Base-by-base conservation (phyloP, 2,113 vertebrate species). In the Anguilla japonica region DNA sequence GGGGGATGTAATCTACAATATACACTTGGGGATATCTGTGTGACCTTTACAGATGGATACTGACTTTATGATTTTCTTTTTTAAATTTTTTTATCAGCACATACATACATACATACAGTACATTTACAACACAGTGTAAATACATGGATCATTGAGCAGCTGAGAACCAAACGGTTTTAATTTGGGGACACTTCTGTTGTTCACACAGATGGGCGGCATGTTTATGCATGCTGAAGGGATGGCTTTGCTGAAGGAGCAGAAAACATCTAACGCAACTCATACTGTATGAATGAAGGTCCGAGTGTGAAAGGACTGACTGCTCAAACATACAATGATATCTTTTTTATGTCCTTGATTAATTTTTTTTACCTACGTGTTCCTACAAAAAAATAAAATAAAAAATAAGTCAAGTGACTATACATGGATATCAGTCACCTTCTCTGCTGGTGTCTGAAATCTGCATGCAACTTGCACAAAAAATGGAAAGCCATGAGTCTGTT, bases 211-310 rank as follows among this genome's bases (percentile, higher is more conserved):
- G n/a, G n/a, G 34, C 39, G 57, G 8, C 85, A 67, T 86, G 80
- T 71, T 26, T 18, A 41, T 67, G 41, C 14, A 15, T 60, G 8
- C 13, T 22, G 83, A 4, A n/a, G 40, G 57, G 40, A 67, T 41
- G 83, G 34, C 34, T 46, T 14, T 8, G 34, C 67, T 85, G 43
- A 53, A 85, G 84, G 67, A 79, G 71, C 79, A 18, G 67, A 41
- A 16, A 75, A 85, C 67, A 53, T 41, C 2, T 16, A 22, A 29
- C n/a, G 34, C 22, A 26, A 26, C 60, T 8, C 11, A 26, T 26
- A 1, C 60, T 67, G 60, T 67, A 5, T 67, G 57, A 4, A 18
- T 60, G 60, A 26, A 26, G 18, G 60, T 67, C 20, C 4, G 3
- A 7, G 22, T 67, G 16, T 75, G 71, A 75, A 75, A 75, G 26